phyloP scores from a whole-genome alignment of 2,888 invertebrate species.

The Tenthredo distinguenda region DNA sequence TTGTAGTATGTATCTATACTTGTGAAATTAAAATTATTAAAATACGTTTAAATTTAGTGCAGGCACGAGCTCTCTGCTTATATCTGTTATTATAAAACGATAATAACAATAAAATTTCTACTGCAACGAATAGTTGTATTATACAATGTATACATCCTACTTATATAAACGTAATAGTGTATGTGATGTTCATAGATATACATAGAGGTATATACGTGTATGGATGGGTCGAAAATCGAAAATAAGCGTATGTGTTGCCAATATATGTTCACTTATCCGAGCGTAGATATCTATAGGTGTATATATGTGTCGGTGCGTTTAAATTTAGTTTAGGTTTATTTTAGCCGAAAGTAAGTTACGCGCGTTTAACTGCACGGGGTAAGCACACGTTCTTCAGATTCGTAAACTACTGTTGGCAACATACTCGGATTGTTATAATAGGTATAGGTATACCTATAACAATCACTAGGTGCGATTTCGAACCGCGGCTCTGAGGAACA shows the following conservation, averaged over 20 bases:
- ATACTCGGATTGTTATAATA: not conserved
- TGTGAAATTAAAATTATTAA: not conserved
- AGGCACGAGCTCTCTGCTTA: not conserved
- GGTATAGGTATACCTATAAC: not conserved
- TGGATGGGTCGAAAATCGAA: not conserved
- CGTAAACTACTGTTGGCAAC: constrained; percentile 33
- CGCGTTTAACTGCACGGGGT: constrained; percentile 30
- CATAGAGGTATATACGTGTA: not conserved
- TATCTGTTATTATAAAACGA: not conserved
- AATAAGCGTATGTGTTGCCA: not conserved
- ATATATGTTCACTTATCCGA: not conserved
- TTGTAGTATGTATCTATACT: not conserved
- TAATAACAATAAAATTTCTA: not conserved
- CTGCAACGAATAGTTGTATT: not conserved
- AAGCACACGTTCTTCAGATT: constrained; percentile 26
- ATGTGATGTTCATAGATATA: not conserved
- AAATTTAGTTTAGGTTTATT: constrained; percentile 46
- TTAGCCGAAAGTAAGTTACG: constrained; percentile 34
- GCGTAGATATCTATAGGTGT: no score
- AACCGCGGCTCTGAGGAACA: not conserved
- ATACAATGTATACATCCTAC: not conserved
- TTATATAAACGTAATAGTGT: not conserved
- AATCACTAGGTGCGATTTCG: not conserved
- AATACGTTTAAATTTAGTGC: not conserved
- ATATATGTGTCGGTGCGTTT: not conserved